These are phyloP conservation scores for Tachysurus vachellii DNA, from an alignment of 2,113 vertebrate species.

Conservation along the genomic window DNA sequence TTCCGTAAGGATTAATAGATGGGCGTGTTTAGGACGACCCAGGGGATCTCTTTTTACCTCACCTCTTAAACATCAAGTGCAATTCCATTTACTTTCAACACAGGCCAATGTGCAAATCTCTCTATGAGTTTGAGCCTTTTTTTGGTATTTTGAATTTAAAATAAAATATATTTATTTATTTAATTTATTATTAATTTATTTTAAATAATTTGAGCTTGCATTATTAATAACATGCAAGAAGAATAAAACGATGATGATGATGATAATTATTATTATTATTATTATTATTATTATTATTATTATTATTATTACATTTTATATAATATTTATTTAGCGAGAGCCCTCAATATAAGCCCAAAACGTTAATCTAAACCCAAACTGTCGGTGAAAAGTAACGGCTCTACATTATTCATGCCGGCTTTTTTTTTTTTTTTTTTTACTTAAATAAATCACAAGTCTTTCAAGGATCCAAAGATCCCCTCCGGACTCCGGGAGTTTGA, in stretches of 20 bases:
- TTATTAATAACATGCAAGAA: not conserved
- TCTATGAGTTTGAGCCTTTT: not conserved
- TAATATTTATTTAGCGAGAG: not conserved
- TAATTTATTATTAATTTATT: too few relatives aligned
- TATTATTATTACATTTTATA: not conserved
- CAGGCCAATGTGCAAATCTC: not conserved
- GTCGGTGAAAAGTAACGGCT: conserved; percentile 68
- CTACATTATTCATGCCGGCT: conserved; percentile 69
- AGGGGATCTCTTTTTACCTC: conserved; percentile 12
- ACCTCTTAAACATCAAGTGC: conserved; percentile 13
- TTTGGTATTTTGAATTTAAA: not conserved
- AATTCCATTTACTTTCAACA: conserved; percentile 14
- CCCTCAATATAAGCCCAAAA: not conserved
- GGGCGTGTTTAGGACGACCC: conserved; percentile 33
- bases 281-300: not conserved
- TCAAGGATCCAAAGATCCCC: conserved; percentile 72
- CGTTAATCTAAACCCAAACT: conserved; percentile 43
- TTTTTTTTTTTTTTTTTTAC: conserved; percentile 62
- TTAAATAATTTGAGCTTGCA: not conserved
- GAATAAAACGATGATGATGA: not conserved
- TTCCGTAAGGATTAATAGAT: conserved; percentile 31
- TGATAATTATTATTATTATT: not conserved
- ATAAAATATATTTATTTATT: not conserved
- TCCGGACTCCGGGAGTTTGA: conserved; percentile 69
- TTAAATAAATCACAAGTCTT: conserved; percentile 58